phyloP scores from a whole-genome alignment of 1,140 invertebrate genomes.

The roundworm (Caenorhabditis elegans) region WBcel235 BX284604.4:7422501-7423000 shows the following conservation, averaged over 20 bases:
- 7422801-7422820: background rate
- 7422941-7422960: background rate
- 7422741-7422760: too few relatives aligned
- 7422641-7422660: too few relatives aligned
- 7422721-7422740: too few relatives aligned
- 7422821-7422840: background rate
- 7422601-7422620: too few relatives aligned
- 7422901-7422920: background rate
- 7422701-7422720: too few relatives aligned
- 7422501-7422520: background rate
- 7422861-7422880: background rate
- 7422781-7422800: too few relatives aligned
- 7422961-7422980: background rate
- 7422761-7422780: too few relatives aligned
- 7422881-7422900: background rate
- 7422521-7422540: background rate
- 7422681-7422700: too few relatives aligned
- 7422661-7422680: too few relatives aligned
- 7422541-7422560: background rate
- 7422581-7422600: background rate
- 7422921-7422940: background rate
- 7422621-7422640: too few relatives aligned
- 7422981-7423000: slow-evolving; percentile 2
- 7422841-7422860: background rate
- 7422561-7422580: background rate